Percentiles rank a stretch among this genome's conserved stretches.
Evolutionary conservation across 2,888 invertebrate species (phyloP).

Genomic region (Galerucella calmariensis): DNA sequence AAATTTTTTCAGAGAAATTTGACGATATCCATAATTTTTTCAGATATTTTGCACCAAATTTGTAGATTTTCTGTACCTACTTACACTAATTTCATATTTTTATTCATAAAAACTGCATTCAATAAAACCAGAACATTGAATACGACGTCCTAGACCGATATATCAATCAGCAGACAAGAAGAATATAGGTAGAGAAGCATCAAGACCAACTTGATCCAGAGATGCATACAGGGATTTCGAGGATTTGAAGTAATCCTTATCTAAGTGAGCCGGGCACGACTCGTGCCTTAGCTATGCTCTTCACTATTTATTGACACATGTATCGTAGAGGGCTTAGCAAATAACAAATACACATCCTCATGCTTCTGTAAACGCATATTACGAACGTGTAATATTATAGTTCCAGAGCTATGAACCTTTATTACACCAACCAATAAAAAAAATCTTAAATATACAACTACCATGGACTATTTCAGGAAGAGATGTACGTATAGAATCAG

Average conservation of each 20-base stretch:
- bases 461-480: no score
- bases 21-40: no score
- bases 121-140: constrained; percentile 9
- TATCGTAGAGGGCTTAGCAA: constrained; percentile 51
- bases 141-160: constrained; percentile 36
- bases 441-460: no score
- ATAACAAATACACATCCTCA: constrained; percentile 45
- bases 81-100: no score
- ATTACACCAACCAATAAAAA: not conserved
- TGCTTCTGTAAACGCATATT: constrained; percentile 35
- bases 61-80: no score
- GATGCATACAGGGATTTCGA: constrained; percentile 47
- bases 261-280: constrained; percentile 54
- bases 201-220: constrained; percentile 47
- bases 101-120: not conserved
- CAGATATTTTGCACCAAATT: no score
- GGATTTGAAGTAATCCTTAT: constrained; percentile 53
- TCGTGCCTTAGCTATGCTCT: constrained; percentile 56
- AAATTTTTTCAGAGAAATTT: no score
- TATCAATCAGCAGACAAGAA: constrained; percentile 39
- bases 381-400: constrained; percentile 20
- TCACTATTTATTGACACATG: constrained; percentile 54
- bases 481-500: no score
- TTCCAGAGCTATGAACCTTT: not conserved
- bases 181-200: constrained; percentile 29